Base-by-base conservation (phyloP, 1,140 invertebrate species). In the Sitobion miscanthi region DNA sequence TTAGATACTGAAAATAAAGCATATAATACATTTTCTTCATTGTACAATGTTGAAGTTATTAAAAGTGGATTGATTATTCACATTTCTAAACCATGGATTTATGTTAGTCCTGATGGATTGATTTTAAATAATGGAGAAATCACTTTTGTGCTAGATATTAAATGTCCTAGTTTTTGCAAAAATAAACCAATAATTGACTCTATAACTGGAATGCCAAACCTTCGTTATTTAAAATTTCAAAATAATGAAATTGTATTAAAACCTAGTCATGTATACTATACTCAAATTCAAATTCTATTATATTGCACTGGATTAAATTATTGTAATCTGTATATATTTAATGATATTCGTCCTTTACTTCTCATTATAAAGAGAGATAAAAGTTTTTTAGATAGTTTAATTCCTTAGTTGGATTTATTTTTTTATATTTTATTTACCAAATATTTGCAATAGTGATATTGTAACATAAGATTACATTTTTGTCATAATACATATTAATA, bases 61-160 rank as follows among this genome's bases (percentile, higher is more conserved):
- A 85, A 83, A 38, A 83, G 82, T 83, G 82, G 38, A 38, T 85
- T 85, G 45, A 47, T 47, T 47, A 47, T 47, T 47, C 83, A 85
- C 2, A 45, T 45, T 45, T 85, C 38, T 45, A 85, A 45, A 85
- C 83, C 42, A 45, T 85, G 83, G 83, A 45, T 85, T 85, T 45
- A 7, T 85, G 83, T 42, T 45, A 85, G 83, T 85, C 83, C 42
- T 25, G 83, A 85, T 85, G 83, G 83, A 25, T 25, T 47, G 23
- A 85, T 85, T 45, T 85, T 85, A 25, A 85, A 25, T n/a, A 85
- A 85, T 85, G 83, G 83, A 85, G 7, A 85, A 85, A 85, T 85
- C 11, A 25, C 0, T 45, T 85, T 42, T n/a, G 83, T 85, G 8
- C 9, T 85, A 9, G 42, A 85, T 47, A 85, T 85, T 25, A 85